phyloP scores from a whole-genome alignment of 1,140 invertebrate genomes.

The Brachionus rubens region DNA sequence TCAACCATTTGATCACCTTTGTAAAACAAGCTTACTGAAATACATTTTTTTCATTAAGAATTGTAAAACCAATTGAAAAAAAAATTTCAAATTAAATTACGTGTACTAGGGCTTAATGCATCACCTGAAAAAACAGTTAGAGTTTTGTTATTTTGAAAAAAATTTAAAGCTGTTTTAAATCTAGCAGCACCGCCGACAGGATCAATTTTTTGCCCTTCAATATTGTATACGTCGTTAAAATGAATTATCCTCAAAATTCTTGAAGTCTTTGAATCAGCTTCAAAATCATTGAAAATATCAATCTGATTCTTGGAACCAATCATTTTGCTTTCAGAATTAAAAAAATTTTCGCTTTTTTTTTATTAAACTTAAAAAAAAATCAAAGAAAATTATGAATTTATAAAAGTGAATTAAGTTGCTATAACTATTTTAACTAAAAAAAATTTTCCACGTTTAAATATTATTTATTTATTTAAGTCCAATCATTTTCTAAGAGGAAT shows the following conservation, averaged over 20 bases:
- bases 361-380: no score
- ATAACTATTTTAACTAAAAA: no score
- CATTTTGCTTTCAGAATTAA: not conserved
- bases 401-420: no score
- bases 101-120: conserved; percentile 81
- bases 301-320: not conserved
- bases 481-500: no score
- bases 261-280: not conserved
- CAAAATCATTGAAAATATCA: not conserved
- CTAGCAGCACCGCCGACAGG: conserved; percentile 74
- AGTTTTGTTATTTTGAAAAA: conserved; percentile 67
- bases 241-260: conserved; percentile 65
- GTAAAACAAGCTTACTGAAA: conserved; percentile 81
- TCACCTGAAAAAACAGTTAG: conserved; percentile 83
- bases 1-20: conserved; percentile 88
- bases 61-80: not conserved
- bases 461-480: no score
- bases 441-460: no score
- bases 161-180: conserved; percentile 75
- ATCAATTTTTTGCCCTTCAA: conserved; percentile 71
- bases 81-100: conserved; percentile 65
- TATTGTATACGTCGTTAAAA: conserved; percentile 90
- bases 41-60: conserved; percentile 42
- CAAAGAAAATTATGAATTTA: no score
- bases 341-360: no score